Base-by-base conservation (phyloP, 2,797 vertebrate genomes). In the Microctenopoma steveboyesi region DNA sequence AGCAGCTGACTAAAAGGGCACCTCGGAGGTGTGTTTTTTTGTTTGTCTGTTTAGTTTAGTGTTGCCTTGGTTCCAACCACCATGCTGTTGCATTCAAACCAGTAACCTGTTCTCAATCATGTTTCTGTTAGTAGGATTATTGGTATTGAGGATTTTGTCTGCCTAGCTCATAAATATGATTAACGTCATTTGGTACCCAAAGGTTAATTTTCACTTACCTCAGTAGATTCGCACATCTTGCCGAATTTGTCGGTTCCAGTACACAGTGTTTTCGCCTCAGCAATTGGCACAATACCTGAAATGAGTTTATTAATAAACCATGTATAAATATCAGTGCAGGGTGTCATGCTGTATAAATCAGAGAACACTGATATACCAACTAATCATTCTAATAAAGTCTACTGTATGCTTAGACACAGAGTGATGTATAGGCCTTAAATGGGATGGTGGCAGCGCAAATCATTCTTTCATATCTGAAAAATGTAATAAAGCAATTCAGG, bases 221-320 rank as follows among this genome's bases (percentile, higher is more conserved):
- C 98, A 80, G 94, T 97, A 43, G 97, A 99, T 82, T 96, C 95
- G 73, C 98, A 99, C 97, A 99, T 96, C 89, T 94, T 96, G 88
- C 94, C 88, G 93, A 99, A 99, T 70, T 95, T 97, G 79, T 98
- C 97, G 43, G 96, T 95, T 81, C 93, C 91, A 15, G 96, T 93
- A 70, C 98, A 99, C 59, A 99, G 92, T 49, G 96, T 96, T 91
- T 95, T 98, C 47, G 95, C 96, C 68, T 99, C 97, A 62, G 93
- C 94, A 76, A 98, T 92, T 43, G 97, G 94, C 88, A 98, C 95
- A 74, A 99, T 95, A 82, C 98, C 98, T 99, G 84, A 14, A 92
- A 89, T 12, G 25, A 42, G 25, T 30, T 25, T 43, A 33, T 54
- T 47, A 33, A 28, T 4, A 7, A 56, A 27, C 2, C 18, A 8